A percentile compares a stretch with the other conserved stretches of the same genome.
Conservation (phyloP, 2,113 vertebrate genomes). For the Gavia stellata region DNA sequence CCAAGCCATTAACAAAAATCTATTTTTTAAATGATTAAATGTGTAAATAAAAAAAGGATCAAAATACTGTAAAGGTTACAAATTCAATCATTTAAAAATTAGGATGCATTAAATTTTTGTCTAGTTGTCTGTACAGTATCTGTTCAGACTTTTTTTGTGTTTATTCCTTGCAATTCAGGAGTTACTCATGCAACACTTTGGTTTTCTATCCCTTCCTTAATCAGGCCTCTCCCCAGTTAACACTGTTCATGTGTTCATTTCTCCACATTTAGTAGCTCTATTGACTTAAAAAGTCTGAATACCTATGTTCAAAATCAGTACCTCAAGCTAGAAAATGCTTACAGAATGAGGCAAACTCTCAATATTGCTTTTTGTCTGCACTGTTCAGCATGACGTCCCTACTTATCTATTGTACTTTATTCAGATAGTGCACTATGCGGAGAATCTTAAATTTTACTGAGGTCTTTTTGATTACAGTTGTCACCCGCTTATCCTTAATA, state of each 20-base stretch:
- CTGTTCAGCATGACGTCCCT: not conserved
- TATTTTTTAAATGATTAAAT: not conserved
- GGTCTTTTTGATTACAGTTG: not conserved
- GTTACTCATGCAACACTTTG: not conserved
- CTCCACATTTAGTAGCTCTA: not conserved
- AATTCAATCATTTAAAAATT: not conserved
- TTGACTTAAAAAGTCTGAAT: not conserved
- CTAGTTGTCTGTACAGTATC: not conserved
- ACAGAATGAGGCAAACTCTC: not conserved
- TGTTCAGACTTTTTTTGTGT: not conserved
- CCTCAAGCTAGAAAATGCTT: not conserved
- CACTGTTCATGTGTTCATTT: not conserved
- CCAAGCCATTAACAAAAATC: not conserved
- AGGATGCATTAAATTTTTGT: not conserved
- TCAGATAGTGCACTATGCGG: not conserved
- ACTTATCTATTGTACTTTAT: not conserved
- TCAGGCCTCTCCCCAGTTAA: not conserved
- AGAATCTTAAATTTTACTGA: not conserved
- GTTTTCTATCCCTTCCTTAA: not conserved
- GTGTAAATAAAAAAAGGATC: not conserved
- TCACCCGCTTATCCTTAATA: not conserved
- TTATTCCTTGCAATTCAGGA: not conserved
- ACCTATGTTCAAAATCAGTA: not conserved
- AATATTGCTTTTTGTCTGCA: not conserved
- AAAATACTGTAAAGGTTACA: not conserved